Evolutionary conservation across 2,888 invertebrate genomes (phyloP), one percentile per base, ranked within the genome.

Genomic region (Phytoseiulus persimilis): DNA sequence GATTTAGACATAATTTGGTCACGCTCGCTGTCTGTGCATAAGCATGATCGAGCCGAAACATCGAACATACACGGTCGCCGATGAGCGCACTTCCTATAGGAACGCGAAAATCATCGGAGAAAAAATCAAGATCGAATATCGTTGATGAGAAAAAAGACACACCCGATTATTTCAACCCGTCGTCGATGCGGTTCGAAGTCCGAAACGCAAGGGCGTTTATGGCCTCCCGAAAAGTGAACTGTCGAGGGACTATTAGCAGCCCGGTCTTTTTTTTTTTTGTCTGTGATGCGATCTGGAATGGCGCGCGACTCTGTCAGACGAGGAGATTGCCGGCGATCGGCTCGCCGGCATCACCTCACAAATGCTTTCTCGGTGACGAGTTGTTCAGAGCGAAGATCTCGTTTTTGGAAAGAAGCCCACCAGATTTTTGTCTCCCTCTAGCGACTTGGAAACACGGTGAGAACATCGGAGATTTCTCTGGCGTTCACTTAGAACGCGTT

Each of bases 111-210:
- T 65, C 65, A 65, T 28, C 65, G 18, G 9, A 28, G 28, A 28
- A 65, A 65, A 65, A 1, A 65, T 65, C 65, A 28, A 65, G 65
- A 65, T 65, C 65, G 65, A 65, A 65, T 65, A 65, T 65, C 65
- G 65, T 65, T 65, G 65, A 65, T 65, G 65, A 65, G 65, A 65
- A 65, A 65, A 65, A 65, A 65, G 65, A 65, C 65, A 65, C 65
- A 65, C 65, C 65, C 65, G 18, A 65, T 65, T 65, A 65, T 14
- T 65, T 2, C 11, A 18, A 65, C 9, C 65, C 65, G 65, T 65
- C 65, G 65, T 65, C 65, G 65, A 65, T 65, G 65, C 65, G 65
- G 28, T 65, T 23, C 65, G 65, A 65, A 14, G 65, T 65, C 65
- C 18, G 11, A 14, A 65, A 65, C 65, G 65, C 65, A 65, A 6